Evolutionary conservation across 2,888 invertebrate species (phyloP), one percentile per base, ranked within the genome.

Genomic region (Anarsia innoxiella): DNA sequence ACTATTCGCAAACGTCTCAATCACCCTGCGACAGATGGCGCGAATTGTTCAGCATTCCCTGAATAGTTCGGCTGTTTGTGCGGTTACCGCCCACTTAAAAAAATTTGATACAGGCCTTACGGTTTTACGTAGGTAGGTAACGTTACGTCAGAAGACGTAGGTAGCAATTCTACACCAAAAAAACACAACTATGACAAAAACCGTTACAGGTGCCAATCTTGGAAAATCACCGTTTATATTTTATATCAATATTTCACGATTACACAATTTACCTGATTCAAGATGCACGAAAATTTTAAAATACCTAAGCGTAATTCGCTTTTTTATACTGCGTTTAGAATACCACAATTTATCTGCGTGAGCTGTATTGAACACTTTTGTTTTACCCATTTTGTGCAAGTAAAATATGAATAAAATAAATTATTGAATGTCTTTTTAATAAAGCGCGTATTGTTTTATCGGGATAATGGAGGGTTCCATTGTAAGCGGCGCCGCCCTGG

Each of bases 361-460:
- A 11, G 36, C 19, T 69, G 67, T 66, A 63, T 72, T 63, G 66
- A 77, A 56, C 67, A 63, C 67, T 68, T 75, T 82, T 78, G 73
- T 77, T 69, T 62, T 53, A 53, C 56, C 37, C 56, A 59, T 61
- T 59, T 56, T 58, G 60, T 70, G 72, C 61, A 62, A 82, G 82
- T 77, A 79, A 79, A 78, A 76, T 75, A 73, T 70, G 72, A 79
- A 80, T 80, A 73, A 82, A 77, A 83, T 82, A 80, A 79, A 79
- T 80, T 75, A 75, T 75, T 75, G 77, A 82, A 83, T 79, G 79
- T 83, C 83, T 83, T 82, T 82, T 83, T 83, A 84, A 84, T 84
- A 84, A 77, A 78, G 75, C 62, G 64, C 62, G 66, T 70, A 82
- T 84, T 84, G 84, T 84, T 84, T 84, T 83, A 82, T 66, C 64